These are phyloP conservation scores for Thamnophis sirtalis DNA, from an alignment of 2,113 vertebrate species.

Conservation along the genomic window DNA sequence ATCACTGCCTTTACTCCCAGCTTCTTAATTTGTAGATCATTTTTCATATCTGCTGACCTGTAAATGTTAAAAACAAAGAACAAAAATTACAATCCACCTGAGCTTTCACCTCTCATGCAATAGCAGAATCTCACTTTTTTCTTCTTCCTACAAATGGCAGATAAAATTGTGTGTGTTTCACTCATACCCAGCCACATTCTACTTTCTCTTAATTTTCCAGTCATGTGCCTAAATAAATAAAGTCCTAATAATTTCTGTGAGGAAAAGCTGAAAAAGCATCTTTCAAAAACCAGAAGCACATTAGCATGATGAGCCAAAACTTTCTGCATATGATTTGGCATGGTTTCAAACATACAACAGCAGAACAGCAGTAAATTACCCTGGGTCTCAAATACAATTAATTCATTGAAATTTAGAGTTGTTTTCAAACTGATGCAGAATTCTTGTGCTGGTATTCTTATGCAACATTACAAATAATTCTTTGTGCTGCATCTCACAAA, in stretches of 20 bases:
- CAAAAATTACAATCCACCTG: neutral
- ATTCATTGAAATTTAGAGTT: neutral
- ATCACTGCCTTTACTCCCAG: neutral
- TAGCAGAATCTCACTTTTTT: neutral
- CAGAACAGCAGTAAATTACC: neutral
- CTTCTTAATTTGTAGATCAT: neutral
- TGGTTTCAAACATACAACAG: neutral
- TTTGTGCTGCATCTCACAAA: neutral
- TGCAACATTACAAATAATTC: neutral
- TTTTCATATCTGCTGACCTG: neutral
- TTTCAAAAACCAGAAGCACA: neutral
- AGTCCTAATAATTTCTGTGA: neutral
- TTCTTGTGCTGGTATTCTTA: neutral
- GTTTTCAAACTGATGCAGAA: neutral
- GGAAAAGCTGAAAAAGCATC: neutral
- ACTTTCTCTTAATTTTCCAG: neutral
- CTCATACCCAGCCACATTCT: neutral
- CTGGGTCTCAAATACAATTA: neutral
- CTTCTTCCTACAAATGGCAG: neutral
- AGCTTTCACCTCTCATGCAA: neutral
- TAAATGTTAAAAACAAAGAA: neutral
- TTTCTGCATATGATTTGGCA: neutral
- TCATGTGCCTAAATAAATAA: neutral
- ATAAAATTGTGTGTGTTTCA: neutral
- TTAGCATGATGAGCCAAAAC: neutral